phyloP scores from a whole-genome alignment of 1,140 invertebrate species.

The Neuroterus valhalla region DNA sequence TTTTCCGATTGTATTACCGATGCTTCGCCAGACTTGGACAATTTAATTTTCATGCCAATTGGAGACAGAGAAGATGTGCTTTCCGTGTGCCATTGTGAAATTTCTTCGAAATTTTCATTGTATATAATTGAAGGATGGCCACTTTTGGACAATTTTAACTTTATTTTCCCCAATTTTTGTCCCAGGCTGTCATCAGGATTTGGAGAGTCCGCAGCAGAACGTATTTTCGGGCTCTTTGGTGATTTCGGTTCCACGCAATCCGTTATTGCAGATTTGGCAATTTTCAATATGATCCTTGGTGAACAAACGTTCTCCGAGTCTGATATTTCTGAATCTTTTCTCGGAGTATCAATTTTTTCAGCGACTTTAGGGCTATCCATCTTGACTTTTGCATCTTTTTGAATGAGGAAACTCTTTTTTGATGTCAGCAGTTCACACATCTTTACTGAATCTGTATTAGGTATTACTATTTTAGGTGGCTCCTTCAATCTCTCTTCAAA shows the following conservation, averaged over 20 bases:
- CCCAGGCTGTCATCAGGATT: slow-evolving; percentile 73
- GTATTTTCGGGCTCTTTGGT: slow-evolving; percentile 73
- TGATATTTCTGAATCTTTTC: slow-evolving; percentile 62
- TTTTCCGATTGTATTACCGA: slow-evolving; percentile 61
- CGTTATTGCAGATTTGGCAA: slow-evolving; percentile 72
- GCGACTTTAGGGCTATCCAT: slow-evolving; percentile 62
- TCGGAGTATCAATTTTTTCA: slow-evolving; percentile 57
- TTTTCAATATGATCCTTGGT: slow-evolving; percentile 72
- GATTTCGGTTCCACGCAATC: slow-evolving; percentile 70
- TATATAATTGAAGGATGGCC: slow-evolving; percentile 72
- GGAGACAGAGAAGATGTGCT: slow-evolving; percentile 65
- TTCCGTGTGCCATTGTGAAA: slow-evolving; percentile 64
- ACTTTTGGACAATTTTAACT: slow-evolving; percentile 69
- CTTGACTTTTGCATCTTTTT: slow-evolving; percentile 62
- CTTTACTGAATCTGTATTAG: slow-evolving; percentile 55
- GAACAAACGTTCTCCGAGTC: slow-evolving; percentile 70
- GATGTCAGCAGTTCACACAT: slow-evolving; percentile 54
- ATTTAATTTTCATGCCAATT: slow-evolving; percentile 71
- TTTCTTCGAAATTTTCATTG: slow-evolving; percentile 65
- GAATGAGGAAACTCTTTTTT: slow-evolving; percentile 65
- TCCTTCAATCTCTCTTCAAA: slow-evolving; percentile 68
- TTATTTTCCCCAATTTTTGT: slow-evolving; percentile 72
- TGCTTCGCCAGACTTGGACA: slow-evolving; percentile 65
- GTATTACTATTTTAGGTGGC: slow-evolving; percentile 70
- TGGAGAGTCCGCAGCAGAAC: slow-evolving; percentile 69